A percentile compares a stretch with the other conserved stretches of the same genome.
Evolutionary conservation across 2,113 vertebrate species (phyloP).

Genomic region (Bos javanicus): DNA sequence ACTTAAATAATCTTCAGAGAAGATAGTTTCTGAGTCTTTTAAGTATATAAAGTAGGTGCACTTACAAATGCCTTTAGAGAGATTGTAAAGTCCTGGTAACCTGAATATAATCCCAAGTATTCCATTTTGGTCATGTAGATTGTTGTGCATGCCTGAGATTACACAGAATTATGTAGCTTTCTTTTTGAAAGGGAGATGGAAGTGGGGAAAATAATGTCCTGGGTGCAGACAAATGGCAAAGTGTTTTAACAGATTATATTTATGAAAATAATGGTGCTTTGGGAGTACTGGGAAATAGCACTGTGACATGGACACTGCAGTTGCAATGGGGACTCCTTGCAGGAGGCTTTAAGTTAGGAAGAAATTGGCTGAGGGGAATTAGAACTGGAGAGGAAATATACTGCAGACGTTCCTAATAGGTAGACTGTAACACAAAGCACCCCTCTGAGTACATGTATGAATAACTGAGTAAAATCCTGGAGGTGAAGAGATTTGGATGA

Average conservation of each 20-base stretch:
- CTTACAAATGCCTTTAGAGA: neutral
- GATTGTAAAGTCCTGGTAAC: neutral
- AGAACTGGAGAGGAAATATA: neutral
- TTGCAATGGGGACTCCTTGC: neutral
- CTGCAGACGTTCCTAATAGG: neutral
- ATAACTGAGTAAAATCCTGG: neutral
- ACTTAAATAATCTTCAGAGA: neutral
- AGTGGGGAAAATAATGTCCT: neutral
- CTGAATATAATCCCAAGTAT: neutral
- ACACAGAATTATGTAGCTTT: neutral
- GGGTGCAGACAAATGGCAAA: neutral
- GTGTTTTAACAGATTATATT: neutral
- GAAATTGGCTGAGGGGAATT: neutral
- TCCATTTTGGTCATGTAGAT: neutral
- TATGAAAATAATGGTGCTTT: neutral
- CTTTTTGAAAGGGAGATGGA: neutral
- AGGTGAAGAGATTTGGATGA: neutral
- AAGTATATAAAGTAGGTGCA: neutral
- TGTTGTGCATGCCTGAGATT: neutral
- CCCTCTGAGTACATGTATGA: neutral
- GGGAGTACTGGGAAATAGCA: neutral
- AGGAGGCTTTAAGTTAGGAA: neutral
- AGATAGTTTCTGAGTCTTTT: neutral
- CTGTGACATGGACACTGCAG: neutral
- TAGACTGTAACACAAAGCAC: neutral